A percentile compares a stretch with the other conserved stretches of the same genome.
These are phyloP conservation scores for Fukomys damarensis DNA, from an alignment of 2,113 vertebrate species.

Conservation along the genomic window DNA sequence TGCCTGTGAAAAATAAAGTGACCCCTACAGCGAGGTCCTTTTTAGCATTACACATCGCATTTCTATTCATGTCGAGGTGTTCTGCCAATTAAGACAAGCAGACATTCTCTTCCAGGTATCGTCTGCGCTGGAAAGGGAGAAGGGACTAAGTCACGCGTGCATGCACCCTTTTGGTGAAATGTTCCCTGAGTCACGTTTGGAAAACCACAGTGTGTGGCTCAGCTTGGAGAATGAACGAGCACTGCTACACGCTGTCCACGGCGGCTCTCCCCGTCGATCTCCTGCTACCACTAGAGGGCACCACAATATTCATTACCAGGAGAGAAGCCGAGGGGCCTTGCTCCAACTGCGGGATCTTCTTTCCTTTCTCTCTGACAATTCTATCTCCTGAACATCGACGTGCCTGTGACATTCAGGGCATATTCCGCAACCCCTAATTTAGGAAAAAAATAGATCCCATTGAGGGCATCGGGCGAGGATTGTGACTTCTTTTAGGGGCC, in stretches of 20 bases:
- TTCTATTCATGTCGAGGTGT: not conserved
- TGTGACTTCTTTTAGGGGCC: not conserved
- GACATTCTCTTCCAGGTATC: not conserved
- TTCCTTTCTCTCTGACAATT: constrained; percentile 41
- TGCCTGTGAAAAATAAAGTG: not conserved
- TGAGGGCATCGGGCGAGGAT: not conserved
- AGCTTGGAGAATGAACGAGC: not conserved
- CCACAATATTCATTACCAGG: constrained; percentile 83
- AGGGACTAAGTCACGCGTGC: too few species aligned
- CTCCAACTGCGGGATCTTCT: not conserved
- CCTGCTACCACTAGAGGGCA: constrained; percentile 88
- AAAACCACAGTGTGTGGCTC: not conserved
- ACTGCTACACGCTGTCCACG: not conserved
- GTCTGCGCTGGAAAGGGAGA: not conserved
- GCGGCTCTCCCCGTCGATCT: constrained; percentile 30
- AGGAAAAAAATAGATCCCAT: not conserved
- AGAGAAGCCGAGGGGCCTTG: not conserved
- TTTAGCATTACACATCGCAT: not conserved
- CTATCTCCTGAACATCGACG: not conserved
- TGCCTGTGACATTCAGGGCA: not conserved
- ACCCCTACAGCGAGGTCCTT: not conserved
- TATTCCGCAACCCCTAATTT: not conserved
- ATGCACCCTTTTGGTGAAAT: not conserved
- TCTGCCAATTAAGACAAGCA: not conserved
- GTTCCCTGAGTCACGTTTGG: not conserved